Evolutionary conservation across 2,797 vertebrate genomes (phyloP), one percentile per base, ranked within the genome.

Genomic region (Myripristis jacobus): DNA sequence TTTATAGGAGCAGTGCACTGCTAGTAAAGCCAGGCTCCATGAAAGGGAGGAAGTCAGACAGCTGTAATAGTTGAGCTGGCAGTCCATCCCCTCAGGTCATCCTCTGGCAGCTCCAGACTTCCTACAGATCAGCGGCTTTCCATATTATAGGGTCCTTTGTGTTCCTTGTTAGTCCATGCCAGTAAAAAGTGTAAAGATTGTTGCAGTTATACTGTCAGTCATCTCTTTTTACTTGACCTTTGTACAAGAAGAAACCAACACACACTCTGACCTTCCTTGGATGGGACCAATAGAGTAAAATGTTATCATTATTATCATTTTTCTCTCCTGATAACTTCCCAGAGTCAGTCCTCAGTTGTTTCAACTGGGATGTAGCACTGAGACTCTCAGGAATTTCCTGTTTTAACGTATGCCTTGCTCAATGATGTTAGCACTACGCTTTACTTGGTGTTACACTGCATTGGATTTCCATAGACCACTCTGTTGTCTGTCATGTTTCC

Each of bases 1-100:
- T 87, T 87, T 88, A 86, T 82, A 81, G 80, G 80, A 73, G 77
- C 71, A 60, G 70, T 82, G 83, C 72, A 80, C 70, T 73, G 70
- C 72, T 74, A 66, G 76, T 85, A 80, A 84, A 87, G 71, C 19
- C 68, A 50, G 75, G 68, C 79, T 78, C 79, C 78, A 87, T 87
- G 84, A 87, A 79, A 83, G 66, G 4, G 41, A 79, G 66, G 66
- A 86, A 70, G 76, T 77, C 69, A 13, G 47, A 70, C 72, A 62
- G 56, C 66, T 66, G 38, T 52, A 77, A 79, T 47, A 10, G 44
- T 70, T 64, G 9, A 56, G 36, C 38, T 47, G 43, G 71, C 53
- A 65, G 81, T 69, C 76, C 73, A 71, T 80, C 74, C 55, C 61
- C 71, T 70, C 36, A 70, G 68, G 73, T 53, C 59, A 59, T 67